Percentiles rank a stretch among this genome's conserved stretches.
Evolutionary conservation across 2,797 vertebrate species (phyloP).

Genomic region (Pempheris klunzingeri): DNA sequence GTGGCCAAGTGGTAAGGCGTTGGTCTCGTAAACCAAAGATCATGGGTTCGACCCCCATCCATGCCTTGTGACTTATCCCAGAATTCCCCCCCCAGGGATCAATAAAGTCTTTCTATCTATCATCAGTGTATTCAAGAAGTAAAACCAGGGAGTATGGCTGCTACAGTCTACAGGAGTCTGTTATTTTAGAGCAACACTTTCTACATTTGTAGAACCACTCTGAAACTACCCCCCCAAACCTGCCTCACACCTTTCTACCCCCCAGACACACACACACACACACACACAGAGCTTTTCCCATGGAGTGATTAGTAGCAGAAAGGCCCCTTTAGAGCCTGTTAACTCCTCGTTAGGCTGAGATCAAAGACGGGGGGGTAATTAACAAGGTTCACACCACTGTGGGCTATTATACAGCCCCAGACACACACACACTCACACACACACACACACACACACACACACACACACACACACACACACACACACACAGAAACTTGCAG

Average conservation of each 20-base stretch:
- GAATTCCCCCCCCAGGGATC: too few species aligned
- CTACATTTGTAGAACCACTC: slow-evolving; percentile 3
- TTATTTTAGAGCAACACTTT: neutral
- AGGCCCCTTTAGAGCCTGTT: slow-evolving; percentile 50
- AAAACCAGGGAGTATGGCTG: too few species aligned
- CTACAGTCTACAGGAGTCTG: too few species aligned
- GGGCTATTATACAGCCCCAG: slow-evolving; percentile 34
- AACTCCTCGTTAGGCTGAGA: slow-evolving; percentile 64
- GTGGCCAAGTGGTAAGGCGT: too few species aligned
- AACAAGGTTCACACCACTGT: slow-evolving; percentile 50
- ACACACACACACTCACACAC: too few species aligned
- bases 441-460: slow-evolving; percentile 6
- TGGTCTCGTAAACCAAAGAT: too few species aligned
- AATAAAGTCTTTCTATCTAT: too few species aligned
- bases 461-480: too few species aligned
- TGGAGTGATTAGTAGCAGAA: slow-evolving; percentile 53
- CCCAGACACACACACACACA: slow-evolving; percentile 11
- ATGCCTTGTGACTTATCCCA: too few species aligned
- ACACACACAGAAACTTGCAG: too few species aligned
- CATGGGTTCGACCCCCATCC: too few species aligned
- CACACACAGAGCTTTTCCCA: slow-evolving; percentile 36
- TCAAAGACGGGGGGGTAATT: slow-evolving; percentile 66
- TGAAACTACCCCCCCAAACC: slow-evolving; percentile 1
- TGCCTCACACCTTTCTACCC: neutral
- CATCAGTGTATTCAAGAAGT: too few species aligned